Percentiles rank a stretch among this genome's conserved stretches.
These are phyloP conservation scores for Noctua pronuba DNA, from an alignment of 2,888 invertebrate genomes.

Conservation along the genomic window DNA sequence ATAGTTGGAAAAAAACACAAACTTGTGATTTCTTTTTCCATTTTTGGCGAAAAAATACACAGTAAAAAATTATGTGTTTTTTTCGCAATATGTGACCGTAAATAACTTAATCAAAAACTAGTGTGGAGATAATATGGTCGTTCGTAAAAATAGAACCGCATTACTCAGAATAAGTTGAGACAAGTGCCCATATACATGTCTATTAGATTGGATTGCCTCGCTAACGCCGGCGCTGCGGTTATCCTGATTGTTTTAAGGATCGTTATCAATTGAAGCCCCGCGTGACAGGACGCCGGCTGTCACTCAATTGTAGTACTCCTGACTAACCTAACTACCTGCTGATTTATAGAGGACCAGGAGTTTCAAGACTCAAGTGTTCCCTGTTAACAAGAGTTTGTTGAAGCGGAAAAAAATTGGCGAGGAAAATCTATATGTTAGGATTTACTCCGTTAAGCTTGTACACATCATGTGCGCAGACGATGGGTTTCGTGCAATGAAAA, in stretches of 20 bases:
- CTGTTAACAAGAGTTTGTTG: slow-evolving; percentile 1
- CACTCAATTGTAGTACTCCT: slow-evolving; percentile 64
- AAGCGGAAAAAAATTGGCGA: background rate
- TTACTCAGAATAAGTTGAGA: slow-evolving; percentile 31
- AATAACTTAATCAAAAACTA: background rate
- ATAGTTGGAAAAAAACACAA: no score
- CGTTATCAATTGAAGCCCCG: slow-evolving; percentile 63
- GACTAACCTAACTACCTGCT: slow-evolving; percentile 49
- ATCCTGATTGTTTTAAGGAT: slow-evolving; percentile 62
- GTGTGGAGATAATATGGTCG: background rate
- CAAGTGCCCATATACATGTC: slow-evolving; percentile 28
- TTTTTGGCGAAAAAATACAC: background rate
- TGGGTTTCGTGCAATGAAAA: no score
- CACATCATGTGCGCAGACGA: no score
- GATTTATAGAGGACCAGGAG: slow-evolving; percentile 51
- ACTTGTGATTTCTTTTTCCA: background rate
- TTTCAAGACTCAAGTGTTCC: slow-evolving; percentile 31
- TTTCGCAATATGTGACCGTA: background rate
- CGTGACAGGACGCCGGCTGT: slow-evolving; percentile 64
- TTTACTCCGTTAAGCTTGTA: no score
- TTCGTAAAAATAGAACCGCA: background rate
- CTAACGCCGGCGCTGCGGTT: slow-evolving; percentile 67
- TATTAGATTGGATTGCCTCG: slow-evolving; percentile 52
- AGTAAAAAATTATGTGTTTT: background rate
- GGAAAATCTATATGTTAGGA: background rate